Conservation (phyloP, 2,888 invertebrate species). For the Capitulum mitella region DNA sequence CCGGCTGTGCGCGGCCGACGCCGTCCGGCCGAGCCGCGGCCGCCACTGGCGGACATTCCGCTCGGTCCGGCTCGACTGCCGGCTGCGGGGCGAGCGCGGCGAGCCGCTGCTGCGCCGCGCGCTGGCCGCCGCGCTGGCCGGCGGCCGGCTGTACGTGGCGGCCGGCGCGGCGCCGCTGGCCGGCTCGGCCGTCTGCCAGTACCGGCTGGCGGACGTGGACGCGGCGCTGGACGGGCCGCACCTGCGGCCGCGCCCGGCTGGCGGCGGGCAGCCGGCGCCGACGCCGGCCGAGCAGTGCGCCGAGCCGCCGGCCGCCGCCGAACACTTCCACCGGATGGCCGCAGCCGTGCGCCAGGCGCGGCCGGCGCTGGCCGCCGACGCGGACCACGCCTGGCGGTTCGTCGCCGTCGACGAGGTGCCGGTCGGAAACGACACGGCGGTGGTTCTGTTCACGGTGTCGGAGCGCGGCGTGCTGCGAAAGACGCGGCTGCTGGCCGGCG, state of each 20-base stretch:
- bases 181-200: conserved; percentile 86
- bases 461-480: neutral
- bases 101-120: conserved; percentile 72
- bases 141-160: conserved; percentile 38
- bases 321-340: neutral
- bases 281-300: neutral
- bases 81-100: conserved; percentile 69
- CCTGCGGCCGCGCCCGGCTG: too few relatives aligned
- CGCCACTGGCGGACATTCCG: conserved; percentile 85
- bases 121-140: conserved; percentile 76
- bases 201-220: conserved; percentile 72
- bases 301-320: neutral
- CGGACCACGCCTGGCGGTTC: neutral
- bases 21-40: conserved; percentile 57
- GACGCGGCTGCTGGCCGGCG: neutral
- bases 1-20: conserved; percentile 82
- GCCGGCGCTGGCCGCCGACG: neutral
- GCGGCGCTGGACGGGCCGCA: conserved; percentile 69
- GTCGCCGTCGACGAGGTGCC: neutral
- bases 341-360: neutral
- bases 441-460: neutral
- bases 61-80: conserved; percentile 76
- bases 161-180: conserved; percentile 50
- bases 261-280: neutral
- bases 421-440: neutral